Conservation (phyloP, 2,113 vertebrate species). For the Marmota flaviventris region DNA sequence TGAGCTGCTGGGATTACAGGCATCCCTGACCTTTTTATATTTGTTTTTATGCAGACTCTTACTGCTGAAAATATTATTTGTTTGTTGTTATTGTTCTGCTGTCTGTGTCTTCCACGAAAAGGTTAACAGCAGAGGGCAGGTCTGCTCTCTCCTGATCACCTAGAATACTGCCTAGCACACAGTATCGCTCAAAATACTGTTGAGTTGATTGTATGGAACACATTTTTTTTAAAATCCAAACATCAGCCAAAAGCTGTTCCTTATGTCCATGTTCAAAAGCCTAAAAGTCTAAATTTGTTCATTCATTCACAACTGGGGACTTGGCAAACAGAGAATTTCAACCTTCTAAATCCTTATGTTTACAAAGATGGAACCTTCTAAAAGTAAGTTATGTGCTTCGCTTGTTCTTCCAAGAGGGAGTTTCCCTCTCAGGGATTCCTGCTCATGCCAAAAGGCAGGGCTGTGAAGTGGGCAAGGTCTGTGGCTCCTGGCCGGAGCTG, state of each 20-base stretch:
- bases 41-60: not conserved
- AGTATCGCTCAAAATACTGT: not conserved
- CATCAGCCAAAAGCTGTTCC: not conserved
- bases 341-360: not conserved
- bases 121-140: not conserved
- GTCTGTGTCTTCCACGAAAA: not conserved
- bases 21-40: not conserved
- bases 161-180: not conserved
- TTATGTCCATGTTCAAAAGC: not conserved
- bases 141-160: not conserved
- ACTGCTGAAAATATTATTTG: not conserved
- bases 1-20: no score
- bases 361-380: not conserved
- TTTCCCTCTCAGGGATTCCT: not conserved
- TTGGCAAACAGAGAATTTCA: not conserved
- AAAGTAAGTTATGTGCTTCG: not conserved
- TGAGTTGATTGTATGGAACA: not conserved
- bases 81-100: not conserved
- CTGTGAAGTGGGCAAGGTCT: not conserved
- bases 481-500: not conserved
- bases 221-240: not conserved
- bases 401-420: not conserved
- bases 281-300: not conserved
- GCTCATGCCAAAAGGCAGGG: not conserved
- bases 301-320: not conserved